These are phyloP conservation scores for Poecilobothrus nobilitatus DNA, from an alignment of 2,888 invertebrate genomes.

Conservation along the genomic window DNA sequence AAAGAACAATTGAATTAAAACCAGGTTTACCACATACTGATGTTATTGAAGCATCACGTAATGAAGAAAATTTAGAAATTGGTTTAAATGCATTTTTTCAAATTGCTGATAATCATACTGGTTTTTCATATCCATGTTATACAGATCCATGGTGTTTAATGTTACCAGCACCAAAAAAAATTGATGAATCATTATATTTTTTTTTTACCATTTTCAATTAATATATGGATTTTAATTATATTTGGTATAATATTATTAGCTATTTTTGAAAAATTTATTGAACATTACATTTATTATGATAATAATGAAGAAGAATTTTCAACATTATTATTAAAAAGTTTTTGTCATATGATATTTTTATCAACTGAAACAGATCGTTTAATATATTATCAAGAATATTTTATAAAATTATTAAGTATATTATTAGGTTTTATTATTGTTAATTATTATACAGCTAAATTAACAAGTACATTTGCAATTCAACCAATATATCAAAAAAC, in stretches of 20 bases:
- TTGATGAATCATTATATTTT: constrained; percentile 24
- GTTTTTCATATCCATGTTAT: constrained; percentile 28
- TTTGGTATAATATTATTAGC: neutral
- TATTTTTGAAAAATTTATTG: neutral
- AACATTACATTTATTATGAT: neutral
- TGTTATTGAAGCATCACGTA: neutral
- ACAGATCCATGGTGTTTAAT: constrained; percentile 27
- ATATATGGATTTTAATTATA: constrained; percentile 22
- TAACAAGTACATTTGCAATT: constrained; percentile 5
- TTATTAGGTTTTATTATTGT: constrained; percentile 6
- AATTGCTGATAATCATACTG: neutral
- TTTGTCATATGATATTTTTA: constrained; percentile 1
- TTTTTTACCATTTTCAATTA: constrained; percentile 24
- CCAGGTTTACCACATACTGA: neutral
- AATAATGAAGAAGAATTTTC: neutral
- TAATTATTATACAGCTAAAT: constrained; percentile 8
- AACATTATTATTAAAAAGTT: neutral
- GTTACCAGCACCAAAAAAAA: constrained; percentile 23
- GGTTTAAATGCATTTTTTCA: constrained; percentile 1
- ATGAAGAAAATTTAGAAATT: neutral
- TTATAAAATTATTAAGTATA: neutral
- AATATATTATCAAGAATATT: neutral
- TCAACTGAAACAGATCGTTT: neutral
- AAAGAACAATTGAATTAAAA: neutral
- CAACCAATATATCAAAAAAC: neutral